Percentiles rank a stretch among this genome's conserved stretches.
Evolutionary conservation across 1,140 invertebrate species (phyloP).

Genomic region (Olivierus martensii): DNA sequence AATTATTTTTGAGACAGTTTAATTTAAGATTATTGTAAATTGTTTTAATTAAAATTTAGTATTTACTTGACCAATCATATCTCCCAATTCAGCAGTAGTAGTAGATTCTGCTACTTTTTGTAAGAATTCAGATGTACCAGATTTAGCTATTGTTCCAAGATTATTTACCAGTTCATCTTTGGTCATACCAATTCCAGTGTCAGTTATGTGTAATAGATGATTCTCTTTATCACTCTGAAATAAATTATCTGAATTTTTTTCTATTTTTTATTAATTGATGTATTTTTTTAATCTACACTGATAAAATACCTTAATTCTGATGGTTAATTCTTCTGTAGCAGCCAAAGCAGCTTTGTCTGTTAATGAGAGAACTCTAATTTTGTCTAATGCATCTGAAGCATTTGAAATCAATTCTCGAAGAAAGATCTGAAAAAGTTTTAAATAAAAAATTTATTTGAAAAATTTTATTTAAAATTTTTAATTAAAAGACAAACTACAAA

Average conservation of each 20-base stretch:
- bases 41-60: no score
- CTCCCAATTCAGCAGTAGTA: constrained; percentile 50
- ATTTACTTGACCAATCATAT: constrained; percentile 57
- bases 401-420: constrained; percentile 90
- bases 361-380: constrained; percentile 81
- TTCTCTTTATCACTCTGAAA: constrained; percentile 82
- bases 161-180: constrained; percentile 88
- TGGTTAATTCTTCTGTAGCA: constrained; percentile 64
- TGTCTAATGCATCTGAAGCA: constrained; percentile 83
- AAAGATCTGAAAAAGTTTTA: constrained; percentile 57
- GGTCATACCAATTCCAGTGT: constrained; percentile 98
- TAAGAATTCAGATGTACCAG: constrained; percentile 96
- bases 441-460: constrained; percentile 80
- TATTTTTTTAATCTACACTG: no score
- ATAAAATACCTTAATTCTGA: constrained; percentile 77
- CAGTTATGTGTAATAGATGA: constrained; percentile 83
- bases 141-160: constrained; percentile 97
- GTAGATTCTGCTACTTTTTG: constrained; percentile 71
- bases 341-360: constrained; percentile 62
- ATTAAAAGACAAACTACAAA: constrained; percentile 19
- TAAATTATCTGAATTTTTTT: constrained; percentile 2
- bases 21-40: background rate
- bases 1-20: background rate
- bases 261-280: no score
- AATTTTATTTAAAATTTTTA: constrained; percentile 28